These are phyloP conservation scores for Coregonus clupeaformis DNA, from an alignment of 2,113 vertebrate species.

Conservation along the genomic window DNA sequence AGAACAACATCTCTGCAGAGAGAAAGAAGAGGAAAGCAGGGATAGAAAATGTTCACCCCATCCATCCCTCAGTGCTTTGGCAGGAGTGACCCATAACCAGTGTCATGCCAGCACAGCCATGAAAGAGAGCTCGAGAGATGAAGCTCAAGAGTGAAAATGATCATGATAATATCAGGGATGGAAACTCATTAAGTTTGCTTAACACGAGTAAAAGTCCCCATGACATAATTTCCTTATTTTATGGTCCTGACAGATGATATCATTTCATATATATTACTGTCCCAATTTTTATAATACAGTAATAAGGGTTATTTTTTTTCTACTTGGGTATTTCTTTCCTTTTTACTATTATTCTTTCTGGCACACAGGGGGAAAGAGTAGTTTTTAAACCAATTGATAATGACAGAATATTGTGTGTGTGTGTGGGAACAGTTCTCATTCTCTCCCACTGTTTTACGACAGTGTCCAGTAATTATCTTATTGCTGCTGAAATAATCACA, in stretches of 20 bases:
- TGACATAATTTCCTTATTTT: conserved; percentile 27
- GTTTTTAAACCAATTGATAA: background rate
- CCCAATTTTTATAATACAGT: conserved; percentile 5
- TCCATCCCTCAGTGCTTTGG: background rate
- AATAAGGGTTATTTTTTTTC: background rate
- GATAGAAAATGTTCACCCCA: too few species aligned
- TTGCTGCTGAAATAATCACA: conserved; percentile 8
- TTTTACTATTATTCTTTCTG: conserved; percentile 2
- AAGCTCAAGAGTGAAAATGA: background rate
- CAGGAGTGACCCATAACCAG: background rate
- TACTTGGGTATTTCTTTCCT: background rate
- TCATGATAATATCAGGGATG: conserved; percentile 21
- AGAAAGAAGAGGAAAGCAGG: background rate
- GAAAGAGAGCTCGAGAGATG: background rate
- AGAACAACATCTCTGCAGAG: too few species aligned
- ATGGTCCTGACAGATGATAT: background rate
- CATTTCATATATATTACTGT: conserved; percentile 11
- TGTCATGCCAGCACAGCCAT: background rate
- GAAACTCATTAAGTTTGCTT: conserved; percentile 26
- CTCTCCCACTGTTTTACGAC: conserved; percentile 12
- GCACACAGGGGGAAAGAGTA: background rate
- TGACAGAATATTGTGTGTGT: conserved; percentile 12
- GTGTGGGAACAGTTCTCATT: background rate
- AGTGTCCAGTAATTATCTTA: conserved; percentile 23
- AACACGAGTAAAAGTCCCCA: conserved; percentile 12